Evolutionary conservation across 2,113 vertebrate genomes (phyloP), one percentile per base, ranked within the genome.

Genomic region (Xyrauchen texanus): DNA sequence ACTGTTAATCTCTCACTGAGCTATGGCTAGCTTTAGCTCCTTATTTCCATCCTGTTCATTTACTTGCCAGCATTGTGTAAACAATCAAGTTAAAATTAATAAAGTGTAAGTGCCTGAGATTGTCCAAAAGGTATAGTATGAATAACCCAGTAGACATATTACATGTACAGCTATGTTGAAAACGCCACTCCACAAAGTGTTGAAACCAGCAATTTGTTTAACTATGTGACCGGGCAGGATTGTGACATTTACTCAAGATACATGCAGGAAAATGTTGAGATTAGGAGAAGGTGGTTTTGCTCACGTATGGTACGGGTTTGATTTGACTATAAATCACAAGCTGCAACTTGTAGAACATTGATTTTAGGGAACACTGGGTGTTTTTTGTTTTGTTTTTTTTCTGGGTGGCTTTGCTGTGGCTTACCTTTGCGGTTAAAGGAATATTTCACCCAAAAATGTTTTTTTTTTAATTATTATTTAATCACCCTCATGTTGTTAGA

Each of bases 391-490:
- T 58, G 12, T 10, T 10, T 34, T 1, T 5, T 58, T 71, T 71
- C 68, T 15, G 6, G 57, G 12, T 71, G 68, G 8, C 34, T 58
- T 53, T 58, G 52, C 13, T 71, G 13, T 71, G 34, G 68, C 53
- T 34, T 58, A 34, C 12, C 5, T 51, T 34, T 21, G 66, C n/a
- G 10, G 12, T 8, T 45, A 63, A 52, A 12, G 21, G 57, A 21
- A 55, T 58, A 58, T 12, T 55, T 55, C 47, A 49, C 10, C 21
- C 21, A 34, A 34, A 34, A 34, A n/a, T n/a, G n/a, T n/a, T n/a
- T n/a, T n/a, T n/a, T n/a, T n/a, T n/a, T n/a, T n/a, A n/a, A n/a
- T n/a, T n/a, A n/a, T n/a, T 34, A 34, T 34, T 34, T 34, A 34
- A 3, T 34, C 21, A 34, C 21, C 21, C 21, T 34, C 21, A 34